A percentile compares a stretch with the other conserved stretches of the same genome.
These are phyloP conservation scores for Scolopax mira DNA, from an alignment of 2,113 vertebrate species.

Conservation along the genomic window DNA sequence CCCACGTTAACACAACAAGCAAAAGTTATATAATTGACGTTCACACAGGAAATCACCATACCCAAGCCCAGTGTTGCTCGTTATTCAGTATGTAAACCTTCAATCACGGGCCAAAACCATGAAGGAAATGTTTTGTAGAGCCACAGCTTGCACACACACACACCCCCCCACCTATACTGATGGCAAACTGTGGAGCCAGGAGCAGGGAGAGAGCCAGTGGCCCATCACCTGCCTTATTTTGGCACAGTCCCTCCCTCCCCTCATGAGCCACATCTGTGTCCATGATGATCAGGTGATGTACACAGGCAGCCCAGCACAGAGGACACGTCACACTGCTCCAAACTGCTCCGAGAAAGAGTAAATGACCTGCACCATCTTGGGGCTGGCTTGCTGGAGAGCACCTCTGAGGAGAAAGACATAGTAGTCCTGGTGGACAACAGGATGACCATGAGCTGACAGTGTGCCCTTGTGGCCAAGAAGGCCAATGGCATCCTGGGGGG, in stretches of 20 bases:
- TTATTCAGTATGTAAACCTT: neutral
- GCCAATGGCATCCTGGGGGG: no score
- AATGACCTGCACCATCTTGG: neutral
- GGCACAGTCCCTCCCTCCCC: neutral
- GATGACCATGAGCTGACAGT: no score
- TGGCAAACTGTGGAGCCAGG: neutral
- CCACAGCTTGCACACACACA: neutral
- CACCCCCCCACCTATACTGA: neutral
- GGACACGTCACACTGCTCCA: neutral
- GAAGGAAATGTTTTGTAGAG: neutral
- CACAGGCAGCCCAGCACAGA: neutral
- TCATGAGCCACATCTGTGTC: neutral
- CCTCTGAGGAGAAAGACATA: no score
- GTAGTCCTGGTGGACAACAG: no score
- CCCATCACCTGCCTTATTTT: neutral
- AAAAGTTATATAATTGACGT: neutral
- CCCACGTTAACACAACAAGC: neutral
- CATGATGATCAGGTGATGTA: fast-evolving
- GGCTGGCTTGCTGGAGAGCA: no score
- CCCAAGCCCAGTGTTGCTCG: neutral
- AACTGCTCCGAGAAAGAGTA: neutral
- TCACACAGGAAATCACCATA: neutral
- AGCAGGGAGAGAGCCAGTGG: neutral
- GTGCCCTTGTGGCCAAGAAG: no score
- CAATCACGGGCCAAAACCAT: neutral